Base-by-base conservation (phyloP, 1,140 invertebrate species). In the Penaeus chinensis region DNA sequence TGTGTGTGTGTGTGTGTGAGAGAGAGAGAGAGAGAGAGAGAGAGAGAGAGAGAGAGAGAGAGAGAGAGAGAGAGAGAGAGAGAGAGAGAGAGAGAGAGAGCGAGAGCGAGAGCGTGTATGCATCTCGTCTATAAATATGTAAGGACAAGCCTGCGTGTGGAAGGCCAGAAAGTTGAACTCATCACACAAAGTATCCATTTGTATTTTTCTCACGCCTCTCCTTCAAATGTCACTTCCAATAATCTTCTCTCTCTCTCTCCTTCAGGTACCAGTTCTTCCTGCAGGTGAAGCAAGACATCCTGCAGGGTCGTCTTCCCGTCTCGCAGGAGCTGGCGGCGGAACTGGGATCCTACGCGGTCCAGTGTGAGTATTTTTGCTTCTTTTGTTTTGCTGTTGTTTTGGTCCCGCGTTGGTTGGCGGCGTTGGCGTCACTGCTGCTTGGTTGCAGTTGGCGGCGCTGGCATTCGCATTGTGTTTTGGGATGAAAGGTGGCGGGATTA, bases 221-320 rank as follows among this genome's bases (percentile, higher is more conserved):
- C 62, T 80, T 13, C 62, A 69, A 24, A 80, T 37, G 71, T 61
- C 37, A 54, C 24, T 32, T 54, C 22, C 22, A 61, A 54, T n/a
- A 65, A 60, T 42, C 65, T 82, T 20, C 47, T 79, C 77, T 71
- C 66, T 71, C 74, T 37, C 54, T 32, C 54, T 74, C 91, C 93
- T 92, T 4, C 93, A 99, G 98, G 94, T 99, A 98, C 93, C 97
- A 98, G 93, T 96, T 98, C 92, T 98, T 98, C 92, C 94, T 99
- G 74, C 98, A 99, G 94, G 94, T 99, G 90, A 98, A 98, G 92
- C 96, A 98, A 93, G 98, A 99, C 92, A 96, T 99, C 90, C 93
- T 98, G 24, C 96, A 97, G 91, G 98, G 97, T 84, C 94, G 97
- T 89, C 93, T 99, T 82, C 96, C 96, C 8, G 97, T 98, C 47